Evolutionary conservation across 1,140 invertebrate genomes (phyloP), one percentile per base, ranked within the genome.

Genomic region (Epicauta chinensis): DNA sequence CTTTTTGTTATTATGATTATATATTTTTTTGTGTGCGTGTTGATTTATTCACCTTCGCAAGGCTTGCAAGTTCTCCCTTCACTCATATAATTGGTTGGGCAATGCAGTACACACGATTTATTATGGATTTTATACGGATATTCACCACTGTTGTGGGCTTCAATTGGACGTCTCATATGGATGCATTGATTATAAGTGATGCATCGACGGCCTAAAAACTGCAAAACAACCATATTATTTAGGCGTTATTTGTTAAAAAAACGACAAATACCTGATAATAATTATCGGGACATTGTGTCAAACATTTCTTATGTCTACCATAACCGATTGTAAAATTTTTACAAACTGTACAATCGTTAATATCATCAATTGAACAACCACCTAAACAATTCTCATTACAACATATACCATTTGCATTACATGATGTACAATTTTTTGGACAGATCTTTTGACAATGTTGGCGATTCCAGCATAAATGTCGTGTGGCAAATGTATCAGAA

Each of bases 361-460:
- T 63, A 10, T 72, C 66, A 4, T 74, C 65, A 1, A 80, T 81
- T 5, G 66, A 72, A 70, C 95, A 97, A 10, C 91, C 88, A 15
- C 93, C 92, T 2, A 96, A 64, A 68, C 94, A 97, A 14, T 79
- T 74, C 10, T 75, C 56, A 67, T 90, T 76, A 67, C 94, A 97
- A 67, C 92, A 96, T 1, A 75, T 69, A 2, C 78, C 77, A 35
- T 73, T 71, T 29, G 66, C 60, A 17, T 73, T 72, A 67, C 83
- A 86, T 2, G 75, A 67, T 16, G 45, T 61, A 31, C 66, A 67
- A 14, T 54, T 53, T 3, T 30, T 31, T 2, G 58, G 48, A 38
- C 68, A 71, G 11, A 63, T 55, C 77, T 80, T 84, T 71, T 91
- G 88, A 64, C 87, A 90, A 62, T 81, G 71, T 32, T 82, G 75